phyloP scores from a whole-genome alignment of 2,888 invertebrate genomes.

The Aromia moschata region DNA sequence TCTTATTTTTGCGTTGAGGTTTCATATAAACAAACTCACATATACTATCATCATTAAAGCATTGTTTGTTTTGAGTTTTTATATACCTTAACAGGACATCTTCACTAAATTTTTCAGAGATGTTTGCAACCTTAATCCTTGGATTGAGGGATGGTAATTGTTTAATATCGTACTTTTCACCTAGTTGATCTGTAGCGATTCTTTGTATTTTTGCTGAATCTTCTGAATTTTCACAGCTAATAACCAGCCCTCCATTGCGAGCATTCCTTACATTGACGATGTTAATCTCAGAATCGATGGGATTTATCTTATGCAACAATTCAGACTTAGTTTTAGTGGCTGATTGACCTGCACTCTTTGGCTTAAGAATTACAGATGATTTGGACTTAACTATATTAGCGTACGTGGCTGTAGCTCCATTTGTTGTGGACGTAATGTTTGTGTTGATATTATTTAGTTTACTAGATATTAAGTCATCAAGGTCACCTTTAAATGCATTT shows the following conservation, averaged over 20 bases:
- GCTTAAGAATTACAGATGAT: not conserved
- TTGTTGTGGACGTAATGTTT: not conserved
- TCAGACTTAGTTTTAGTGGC: not conserved
- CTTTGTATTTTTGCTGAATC: not conserved
- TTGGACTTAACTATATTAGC: not conserved
- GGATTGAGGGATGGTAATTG: constrained; percentile 3
- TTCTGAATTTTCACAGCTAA: not conserved
- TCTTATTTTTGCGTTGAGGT: constrained; percentile 2
- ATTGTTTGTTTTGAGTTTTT: not conserved
- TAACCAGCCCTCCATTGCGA: not conserved
- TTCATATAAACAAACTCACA: not conserved
- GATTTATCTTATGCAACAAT: not conserved
- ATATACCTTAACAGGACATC: not conserved
- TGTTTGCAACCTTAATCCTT: not conserved
- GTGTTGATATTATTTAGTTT: not conserved
- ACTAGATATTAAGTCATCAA: not conserved
- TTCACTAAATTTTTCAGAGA: not conserved
- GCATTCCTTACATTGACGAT: not conserved
- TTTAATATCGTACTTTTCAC: not conserved
- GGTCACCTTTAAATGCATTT: not conserved
- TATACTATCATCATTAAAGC: not conserved
- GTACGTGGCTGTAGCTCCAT: not conserved
- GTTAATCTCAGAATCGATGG: not conserved
- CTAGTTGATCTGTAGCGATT: not conserved
- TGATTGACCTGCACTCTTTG: not conserved